A percentile compares a stretch with the other conserved stretches of the same genome.
Conservation (phyloP, 2,797 vertebrate species). For the Lycodopsis pacificus region DNA sequence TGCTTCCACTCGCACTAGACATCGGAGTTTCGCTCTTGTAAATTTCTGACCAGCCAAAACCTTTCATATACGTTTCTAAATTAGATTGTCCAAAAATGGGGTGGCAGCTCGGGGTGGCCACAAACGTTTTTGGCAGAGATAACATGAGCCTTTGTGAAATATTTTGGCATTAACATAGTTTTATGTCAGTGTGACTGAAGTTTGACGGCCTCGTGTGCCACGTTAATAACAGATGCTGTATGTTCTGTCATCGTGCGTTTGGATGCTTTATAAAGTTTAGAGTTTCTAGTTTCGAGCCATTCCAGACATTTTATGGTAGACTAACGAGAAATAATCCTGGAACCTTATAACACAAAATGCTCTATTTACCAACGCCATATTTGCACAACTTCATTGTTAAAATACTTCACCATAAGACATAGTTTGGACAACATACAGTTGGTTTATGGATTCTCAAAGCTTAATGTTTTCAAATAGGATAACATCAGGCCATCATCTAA, state of each 20-base stretch:
- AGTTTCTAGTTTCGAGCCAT: not conserved
- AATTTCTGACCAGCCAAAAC: too few relatives aligned
- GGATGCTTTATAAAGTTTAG: not conserved
- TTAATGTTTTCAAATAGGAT: not conserved
- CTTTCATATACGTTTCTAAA: not conserved
- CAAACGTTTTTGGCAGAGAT: not conserved
- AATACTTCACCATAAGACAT: not conserved
- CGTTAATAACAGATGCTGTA: not conserved
- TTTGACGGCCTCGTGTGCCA: not conserved
- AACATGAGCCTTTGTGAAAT: not conserved
- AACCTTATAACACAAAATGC: not conserved
- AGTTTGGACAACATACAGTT: not conserved
- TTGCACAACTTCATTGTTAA: not conserved
- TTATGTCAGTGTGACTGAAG: not conserved
- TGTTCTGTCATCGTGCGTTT: not conserved
- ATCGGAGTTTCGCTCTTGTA: too few relatives aligned
- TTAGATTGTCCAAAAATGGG: too few relatives aligned
- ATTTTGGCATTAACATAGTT: not conserved
- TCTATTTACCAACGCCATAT: not conserved
- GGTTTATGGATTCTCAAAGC: not conserved
- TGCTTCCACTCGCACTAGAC: not conserved
- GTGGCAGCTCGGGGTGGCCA: too few relatives aligned
- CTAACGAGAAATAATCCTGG: too few relatives aligned
- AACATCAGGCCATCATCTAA: too few relatives aligned
- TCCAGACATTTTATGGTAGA: not conserved